A percentile compares a stretch with the other conserved stretches of the same genome.
phyloP scores from a whole-genome alignment of 2,113 vertebrate species.

The Carassius auratus region DNA sequence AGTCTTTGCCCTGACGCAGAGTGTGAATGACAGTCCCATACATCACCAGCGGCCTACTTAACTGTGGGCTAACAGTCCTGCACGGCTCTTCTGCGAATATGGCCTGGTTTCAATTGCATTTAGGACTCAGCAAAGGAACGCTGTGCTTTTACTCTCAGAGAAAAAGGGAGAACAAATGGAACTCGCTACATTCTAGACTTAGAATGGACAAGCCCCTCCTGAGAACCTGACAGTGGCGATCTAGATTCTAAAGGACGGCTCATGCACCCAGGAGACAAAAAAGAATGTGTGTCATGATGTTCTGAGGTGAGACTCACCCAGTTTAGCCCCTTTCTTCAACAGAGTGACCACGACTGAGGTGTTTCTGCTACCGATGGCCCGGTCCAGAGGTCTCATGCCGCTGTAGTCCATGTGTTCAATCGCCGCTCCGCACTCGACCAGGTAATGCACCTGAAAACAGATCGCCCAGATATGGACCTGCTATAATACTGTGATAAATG shows the following conservation, averaged over 20 bases:
- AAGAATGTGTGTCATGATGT: conserved; percentile 40
- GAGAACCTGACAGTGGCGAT: conserved; percentile 38
- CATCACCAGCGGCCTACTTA: conserved; percentile 49
- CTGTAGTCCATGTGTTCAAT: conserved; percentile 90
- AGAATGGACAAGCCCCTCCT: conserved; percentile 32
- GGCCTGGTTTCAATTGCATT: conserved; percentile 52
- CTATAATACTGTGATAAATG: conserved; percentile 4
- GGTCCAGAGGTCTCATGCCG: conserved; percentile 85
- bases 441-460: conserved; percentile 84
- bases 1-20: conserved; percentile 2
- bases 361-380: conserved; percentile 88
- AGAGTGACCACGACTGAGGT: conserved; percentile 86
- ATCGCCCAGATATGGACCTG: neutral
- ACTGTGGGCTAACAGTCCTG: conserved; percentile 35
- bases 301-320: conserved; percentile 74
- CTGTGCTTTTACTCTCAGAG: conserved; percentile 23
- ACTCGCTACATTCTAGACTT: conserved; percentile 44
- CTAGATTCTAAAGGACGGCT: conserved; percentile 38
- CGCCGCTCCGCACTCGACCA: conserved; percentile 90
- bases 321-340: conserved; percentile 92
- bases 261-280: neutral
- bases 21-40: conserved; percentile 35
- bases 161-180: conserved; percentile 7
- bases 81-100: conserved; percentile 14
- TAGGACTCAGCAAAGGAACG: conserved; percentile 50